A percentile compares a stretch with the other conserved stretches of the same genome.
phyloP scores from a whole-genome alignment of 2,113 vertebrate genomes.

The Actinemys pallida region DNA sequence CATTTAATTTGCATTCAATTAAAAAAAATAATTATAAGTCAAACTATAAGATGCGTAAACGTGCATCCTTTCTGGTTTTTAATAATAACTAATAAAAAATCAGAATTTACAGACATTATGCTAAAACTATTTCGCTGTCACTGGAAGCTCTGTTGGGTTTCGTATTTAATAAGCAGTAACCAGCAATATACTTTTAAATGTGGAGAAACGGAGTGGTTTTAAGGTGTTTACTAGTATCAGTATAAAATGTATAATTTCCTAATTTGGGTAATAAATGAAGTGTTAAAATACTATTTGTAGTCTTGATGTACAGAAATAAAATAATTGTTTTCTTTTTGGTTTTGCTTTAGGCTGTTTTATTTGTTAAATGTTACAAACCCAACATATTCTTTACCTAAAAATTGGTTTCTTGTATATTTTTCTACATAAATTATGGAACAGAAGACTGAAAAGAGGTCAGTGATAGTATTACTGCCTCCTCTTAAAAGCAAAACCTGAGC shows the following conservation, averaged over 20 bases:
- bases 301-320: constrained; percentile 83
- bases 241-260: constrained; percentile 84
- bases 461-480: constrained; percentile 33
- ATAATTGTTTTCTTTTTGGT: constrained; percentile 74
- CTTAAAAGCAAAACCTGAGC: constrained; percentile 20
- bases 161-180: constrained; percentile 68
- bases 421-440: constrained; percentile 62
- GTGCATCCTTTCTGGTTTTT: constrained; percentile 39
- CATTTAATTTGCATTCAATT: constrained; percentile 30
- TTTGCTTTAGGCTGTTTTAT: constrained; percentile 76
- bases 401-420: constrained; percentile 71
- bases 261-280: constrained; percentile 83
- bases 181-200: constrained; percentile 81
- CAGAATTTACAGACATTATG: constrained; percentile 51
- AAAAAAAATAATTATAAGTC: background rate
- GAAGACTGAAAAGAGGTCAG: constrained; percentile 41
- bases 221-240: constrained; percentile 81
- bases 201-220: constrained; percentile 72
- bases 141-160: constrained; percentile 62
- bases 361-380: constrained; percentile 61
- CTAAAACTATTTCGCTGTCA: constrained; percentile 65
- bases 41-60: background rate
- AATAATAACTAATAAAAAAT: constrained; percentile 40
- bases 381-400: constrained; percentile 37
- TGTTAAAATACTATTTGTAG: constrained; percentile 84